Percentiles rank a stretch among this genome's conserved stretches.
These are phyloP conservation scores for Apostichopus leukothele DNA, from an alignment of 53 echinoderm and acorn worm genomes.

Conservation along the genomic window DNA sequence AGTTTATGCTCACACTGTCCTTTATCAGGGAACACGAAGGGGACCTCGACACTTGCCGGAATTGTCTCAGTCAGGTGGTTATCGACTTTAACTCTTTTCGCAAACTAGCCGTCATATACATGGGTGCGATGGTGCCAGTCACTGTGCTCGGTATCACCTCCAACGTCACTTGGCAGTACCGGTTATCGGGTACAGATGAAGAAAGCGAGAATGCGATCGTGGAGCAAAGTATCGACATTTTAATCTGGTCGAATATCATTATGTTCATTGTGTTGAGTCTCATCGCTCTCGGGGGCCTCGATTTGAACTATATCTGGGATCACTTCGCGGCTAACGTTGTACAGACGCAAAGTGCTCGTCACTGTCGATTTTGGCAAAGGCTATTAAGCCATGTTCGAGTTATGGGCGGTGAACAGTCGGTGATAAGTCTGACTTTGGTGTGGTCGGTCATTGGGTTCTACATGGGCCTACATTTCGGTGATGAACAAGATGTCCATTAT, in stretches of 20 bases:
- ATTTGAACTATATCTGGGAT: slow-evolving; percentile 71
- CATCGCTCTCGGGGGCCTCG: slow-evolving; percentile 69
- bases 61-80: slow-evolving; percentile 18
- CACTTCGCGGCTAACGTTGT: slow-evolving; percentile 34
- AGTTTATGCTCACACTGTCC: slow-evolving; percentile 20
- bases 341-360: background rate
- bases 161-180: slow-evolving; percentile 42
- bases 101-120: background rate
- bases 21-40: slow-evolving; percentile 29
- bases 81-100: slow-evolving; percentile 41
- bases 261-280: slow-evolving; percentile 72
- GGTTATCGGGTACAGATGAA: background rate
- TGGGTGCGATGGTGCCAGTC: slow-evolving; percentile 27
- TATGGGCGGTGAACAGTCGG: slow-evolving; percentile 4
- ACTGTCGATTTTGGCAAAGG: slow-evolving; percentile 27
- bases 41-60: slow-evolving; percentile 27
- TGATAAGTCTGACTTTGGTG: slow-evolving; percentile 35
- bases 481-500: slow-evolving; percentile 29
- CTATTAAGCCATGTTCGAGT: background rate
- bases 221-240: slow-evolving; percentile 60
- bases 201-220: background rate
- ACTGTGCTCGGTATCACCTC: slow-evolving; percentile 29
- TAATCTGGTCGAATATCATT: slow-evolving; percentile 73
- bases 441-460: slow-evolving; percentile 43
- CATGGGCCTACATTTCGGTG: slow-evolving; percentile 42